These are phyloP conservation scores for Trichopria drosophilae DNA, from an alignment of 2,888 invertebrate species.

Conservation along the genomic window DNA sequence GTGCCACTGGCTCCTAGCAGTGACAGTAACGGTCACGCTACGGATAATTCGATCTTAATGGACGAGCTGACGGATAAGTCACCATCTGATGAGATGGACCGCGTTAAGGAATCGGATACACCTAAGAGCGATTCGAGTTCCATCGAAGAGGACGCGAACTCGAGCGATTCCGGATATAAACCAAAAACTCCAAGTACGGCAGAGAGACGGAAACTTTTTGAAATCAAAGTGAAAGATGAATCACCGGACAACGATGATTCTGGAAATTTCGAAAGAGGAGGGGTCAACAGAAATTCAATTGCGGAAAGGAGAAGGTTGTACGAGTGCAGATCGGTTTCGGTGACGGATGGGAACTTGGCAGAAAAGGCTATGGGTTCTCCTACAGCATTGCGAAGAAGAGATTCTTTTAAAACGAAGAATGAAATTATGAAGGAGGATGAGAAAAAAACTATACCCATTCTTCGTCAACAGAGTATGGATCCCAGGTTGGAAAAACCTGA, in stretches of 20 bases:
- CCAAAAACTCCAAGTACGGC: slow-evolving; percentile 79
- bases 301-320: slow-evolving; percentile 78
- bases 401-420: slow-evolving; percentile 70
- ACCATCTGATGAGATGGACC: slow-evolving; percentile 43
- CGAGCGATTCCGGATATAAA: slow-evolving; percentile 68
- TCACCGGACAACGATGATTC: slow-evolving; percentile 62
- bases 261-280: slow-evolving; percentile 64
- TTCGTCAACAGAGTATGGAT: slow-evolving; percentile 62
- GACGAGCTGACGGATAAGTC: slow-evolving; percentile 46
- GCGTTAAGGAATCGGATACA: slow-evolving; percentile 59
- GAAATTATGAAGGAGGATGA: slow-evolving; percentile 62
- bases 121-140: slow-evolving; percentile 67
- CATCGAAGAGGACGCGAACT: slow-evolving; percentile 66
- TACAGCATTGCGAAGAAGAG: slow-evolving; percentile 72
- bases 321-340: slow-evolving; percentile 74
- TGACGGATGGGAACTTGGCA: slow-evolving; percentile 67
- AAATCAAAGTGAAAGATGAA: slow-evolving; percentile 60
- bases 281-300: slow-evolving; percentile 71
- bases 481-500: slow-evolving; percentile 59
- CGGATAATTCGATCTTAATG: slow-evolving; percentile 39
- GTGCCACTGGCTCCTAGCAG: slow-evolving; percentile 72
- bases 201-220: slow-evolving; percentile 76
- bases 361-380: slow-evolving; percentile 65
- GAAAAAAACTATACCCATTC: slow-evolving; percentile 58
- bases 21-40: slow-evolving; percentile 52